Conservation (phyloP, 2,888 invertebrate genomes). For the Hypomecis atomaria region DNA sequence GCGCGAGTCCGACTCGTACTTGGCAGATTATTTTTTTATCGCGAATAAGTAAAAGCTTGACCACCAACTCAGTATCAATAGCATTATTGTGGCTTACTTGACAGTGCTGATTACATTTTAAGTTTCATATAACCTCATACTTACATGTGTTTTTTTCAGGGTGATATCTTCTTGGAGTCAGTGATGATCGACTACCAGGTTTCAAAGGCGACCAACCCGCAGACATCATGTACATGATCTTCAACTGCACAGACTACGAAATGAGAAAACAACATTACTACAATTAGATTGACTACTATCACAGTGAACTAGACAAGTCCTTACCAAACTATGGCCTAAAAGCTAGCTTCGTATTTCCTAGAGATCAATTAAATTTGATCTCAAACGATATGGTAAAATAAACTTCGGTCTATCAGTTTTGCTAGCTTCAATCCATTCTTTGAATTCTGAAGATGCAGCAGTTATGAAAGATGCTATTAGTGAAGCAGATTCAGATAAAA, state of each 20-base stretch:
- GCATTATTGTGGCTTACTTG: too few relatives aligned
- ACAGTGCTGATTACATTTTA: too few relatives aligned
- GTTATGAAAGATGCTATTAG: constrained; percentile 36
- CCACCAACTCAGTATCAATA: too few relatives aligned
- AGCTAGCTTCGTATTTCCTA: constrained; percentile 46
- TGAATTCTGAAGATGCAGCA: constrained; percentile 44
- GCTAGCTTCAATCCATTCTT: constrained; percentile 33
- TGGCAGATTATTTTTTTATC: too few relatives aligned
- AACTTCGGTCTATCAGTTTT: constrained; percentile 39
- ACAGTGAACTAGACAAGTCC: constrained; percentile 46
- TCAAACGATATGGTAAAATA: constrained; percentile 46
- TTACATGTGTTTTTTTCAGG: constrained; percentile 42
- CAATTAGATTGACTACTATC: constrained; percentile 53
- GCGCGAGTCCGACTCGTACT: too few relatives aligned
- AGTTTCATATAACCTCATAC: background rate
- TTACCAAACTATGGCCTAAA: constrained; percentile 47
- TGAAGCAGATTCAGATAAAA: constrained; percentile 3
- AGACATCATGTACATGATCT: constrained; percentile 51
- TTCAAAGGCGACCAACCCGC: constrained; percentile 43
- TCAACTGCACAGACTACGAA: constrained; percentile 51
- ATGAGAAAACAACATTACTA: constrained; percentile 44
- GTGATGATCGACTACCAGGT: constrained; percentile 56
- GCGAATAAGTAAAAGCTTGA: too few relatives aligned
- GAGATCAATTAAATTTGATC: constrained; percentile 50
- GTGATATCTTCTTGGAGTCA: constrained; percentile 37